These are phyloP conservation scores for Cerastoderma edule DNA, from an alignment of 2,888 invertebrate genomes.

Conservation along the genomic window DNA sequence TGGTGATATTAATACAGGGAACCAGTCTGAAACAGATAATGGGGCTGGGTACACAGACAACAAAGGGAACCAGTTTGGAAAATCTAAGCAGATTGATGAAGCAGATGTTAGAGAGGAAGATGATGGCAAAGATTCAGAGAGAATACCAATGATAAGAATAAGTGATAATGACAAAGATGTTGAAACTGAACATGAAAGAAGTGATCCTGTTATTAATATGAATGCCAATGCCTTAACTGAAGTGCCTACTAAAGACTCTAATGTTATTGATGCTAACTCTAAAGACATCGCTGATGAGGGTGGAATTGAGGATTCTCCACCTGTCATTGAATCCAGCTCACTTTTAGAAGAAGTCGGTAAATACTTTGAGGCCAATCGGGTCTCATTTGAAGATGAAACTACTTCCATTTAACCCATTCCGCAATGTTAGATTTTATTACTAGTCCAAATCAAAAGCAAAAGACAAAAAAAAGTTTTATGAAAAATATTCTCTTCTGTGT, in stretches of 20 bases:
- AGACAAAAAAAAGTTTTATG: too few relatives aligned
- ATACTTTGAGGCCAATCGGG: conserved; percentile 41
- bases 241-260: too few relatives aligned
- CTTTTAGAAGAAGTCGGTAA: conserved; percentile 45
- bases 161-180: background rate
- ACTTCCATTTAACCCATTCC: conserved; percentile 2
- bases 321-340: conserved; percentile 2
- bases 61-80: too few relatives aligned
- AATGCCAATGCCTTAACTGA: too few relatives aligned
- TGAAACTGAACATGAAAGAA: conserved; percentile 5
- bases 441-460: too few relatives aligned
- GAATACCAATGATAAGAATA: background rate
- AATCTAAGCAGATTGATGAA: background rate
- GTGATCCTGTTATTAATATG: background rate
- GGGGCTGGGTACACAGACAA: too few relatives aligned
- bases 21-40: too few relatives aligned
- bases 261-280: too few relatives aligned
- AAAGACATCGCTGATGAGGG: background rate
- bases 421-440: too few relatives aligned
- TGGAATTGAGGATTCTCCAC: background rate
- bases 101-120: background rate
- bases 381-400: conserved; percentile 26
- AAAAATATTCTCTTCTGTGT: too few relatives aligned
- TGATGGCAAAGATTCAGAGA: conserved; percentile 3
- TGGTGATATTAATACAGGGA: too few relatives aligned